phyloP scores from a whole-genome alignment of 2,113 vertebrate genomes.

The Tetrao urogallus region DNA sequence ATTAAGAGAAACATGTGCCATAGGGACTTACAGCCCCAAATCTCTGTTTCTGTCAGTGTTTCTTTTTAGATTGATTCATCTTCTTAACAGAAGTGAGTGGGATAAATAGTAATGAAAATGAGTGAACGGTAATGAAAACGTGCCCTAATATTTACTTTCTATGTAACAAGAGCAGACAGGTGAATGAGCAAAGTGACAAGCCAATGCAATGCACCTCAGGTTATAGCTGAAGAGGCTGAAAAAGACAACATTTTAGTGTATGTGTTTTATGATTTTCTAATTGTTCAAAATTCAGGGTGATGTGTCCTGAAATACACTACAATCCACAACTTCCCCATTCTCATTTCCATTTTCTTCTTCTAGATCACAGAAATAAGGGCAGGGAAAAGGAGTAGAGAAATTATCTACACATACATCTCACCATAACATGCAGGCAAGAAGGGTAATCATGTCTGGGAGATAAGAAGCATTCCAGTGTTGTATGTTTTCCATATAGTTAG shows the following conservation, averaged over 20 bases:
- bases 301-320: not conserved
- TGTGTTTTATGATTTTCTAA: not conserved
- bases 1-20: not conserved
- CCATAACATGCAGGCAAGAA: not conserved
- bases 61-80: not conserved
- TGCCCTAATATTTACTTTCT: not conserved
- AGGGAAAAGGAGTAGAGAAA: not conserved
- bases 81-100: not conserved
- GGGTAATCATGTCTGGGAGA: not conserved
- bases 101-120: not conserved
- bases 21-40: not conserved
- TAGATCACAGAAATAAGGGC: not conserved
- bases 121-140: not conserved
- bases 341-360: not conserved
- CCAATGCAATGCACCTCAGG: not conserved
- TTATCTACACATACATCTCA: not conserved
- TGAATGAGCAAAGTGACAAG: not conserved
- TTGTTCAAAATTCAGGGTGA: accelerated
- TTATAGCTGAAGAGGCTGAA: not conserved
- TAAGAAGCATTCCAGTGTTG: not conserved
- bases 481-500: not conserved
- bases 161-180: accelerated
- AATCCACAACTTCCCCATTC: not conserved
- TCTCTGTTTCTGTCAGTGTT: not conserved
- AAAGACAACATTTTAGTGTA: not conserved